Percentiles rank a stretch among this genome's conserved stretches.
These are phyloP conservation scores for Andricus curvator DNA, from an alignment of 2,888 invertebrate species.

Conservation along the genomic window DNA sequence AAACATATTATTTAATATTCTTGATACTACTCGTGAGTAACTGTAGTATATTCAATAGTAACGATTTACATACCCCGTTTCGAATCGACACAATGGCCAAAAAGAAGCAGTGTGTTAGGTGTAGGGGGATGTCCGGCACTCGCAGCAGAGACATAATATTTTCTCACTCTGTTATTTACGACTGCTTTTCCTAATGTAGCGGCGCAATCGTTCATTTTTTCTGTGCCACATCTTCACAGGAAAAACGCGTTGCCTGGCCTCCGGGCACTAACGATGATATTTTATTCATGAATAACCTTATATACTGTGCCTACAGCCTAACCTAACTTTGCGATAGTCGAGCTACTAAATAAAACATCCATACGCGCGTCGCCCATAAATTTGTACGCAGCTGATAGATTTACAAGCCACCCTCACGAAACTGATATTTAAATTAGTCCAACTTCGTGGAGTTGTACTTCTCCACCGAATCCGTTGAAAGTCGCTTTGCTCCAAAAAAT, in stretches of 20 bases:
- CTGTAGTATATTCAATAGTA: not conserved
- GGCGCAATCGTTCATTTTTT: constrained; percentile 69
- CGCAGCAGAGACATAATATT: constrained; percentile 39
- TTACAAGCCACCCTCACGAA: constrained; percentile 76
- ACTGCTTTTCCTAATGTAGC: constrained; percentile 67
- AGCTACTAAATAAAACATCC: constrained; percentile 78
- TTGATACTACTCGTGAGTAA: not conserved
- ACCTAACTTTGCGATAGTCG: constrained; percentile 65
- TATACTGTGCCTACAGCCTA: constrained; percentile 61
- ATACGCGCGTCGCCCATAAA: constrained; percentile 75
- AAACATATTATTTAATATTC: not conserved
- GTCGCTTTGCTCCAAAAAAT: constrained; percentile 43
- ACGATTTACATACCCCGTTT: not conserved
- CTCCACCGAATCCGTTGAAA: constrained; percentile 45
- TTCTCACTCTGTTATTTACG: constrained; percentile 64
- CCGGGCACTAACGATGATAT: constrained; percentile 77
- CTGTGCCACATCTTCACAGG: constrained; percentile 66
- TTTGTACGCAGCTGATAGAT: constrained; percentile 76
- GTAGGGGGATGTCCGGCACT: constrained; percentile 15
- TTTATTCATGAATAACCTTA: constrained; percentile 78
- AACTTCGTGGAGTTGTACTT: constrained; percentile 69
- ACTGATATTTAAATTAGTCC: constrained; percentile 78
- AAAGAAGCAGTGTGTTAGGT: not conserved
- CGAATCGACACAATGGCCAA: constrained; percentile 8
- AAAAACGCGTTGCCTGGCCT: constrained; percentile 75